Evolutionary conservation across 2,888 invertebrate species (phyloP).

Genomic region (Augochlorella aurata): DNA sequence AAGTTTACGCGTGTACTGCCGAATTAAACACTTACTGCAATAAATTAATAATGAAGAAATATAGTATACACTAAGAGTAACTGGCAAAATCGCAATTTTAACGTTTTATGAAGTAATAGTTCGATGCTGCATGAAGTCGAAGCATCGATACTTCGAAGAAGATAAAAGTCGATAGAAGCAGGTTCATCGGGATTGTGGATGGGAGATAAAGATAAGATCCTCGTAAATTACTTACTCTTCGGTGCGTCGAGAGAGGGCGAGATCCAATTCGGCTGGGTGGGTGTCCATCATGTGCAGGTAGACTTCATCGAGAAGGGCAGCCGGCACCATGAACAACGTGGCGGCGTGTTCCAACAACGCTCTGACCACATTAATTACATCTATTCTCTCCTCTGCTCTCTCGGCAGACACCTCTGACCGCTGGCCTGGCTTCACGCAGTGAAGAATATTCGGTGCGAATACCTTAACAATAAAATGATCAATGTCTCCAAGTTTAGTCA

Average conservation of each 20-base stretch:
- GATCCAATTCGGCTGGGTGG: constrained; percentile 91
- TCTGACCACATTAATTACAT: constrained; percentile 95
- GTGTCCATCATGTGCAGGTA: constrained; percentile 93
- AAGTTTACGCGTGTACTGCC: too few species aligned
- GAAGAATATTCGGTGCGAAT: constrained; percentile 96
- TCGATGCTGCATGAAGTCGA: background rate
- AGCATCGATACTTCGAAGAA: background rate
- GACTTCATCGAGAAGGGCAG: constrained; percentile 92
- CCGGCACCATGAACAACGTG: constrained; percentile 89
- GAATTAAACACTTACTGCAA: too few species aligned
- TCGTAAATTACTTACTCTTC: constrained; percentile 80
- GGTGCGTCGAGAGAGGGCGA: constrained; percentile 77
- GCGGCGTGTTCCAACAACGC: constrained; percentile 89
- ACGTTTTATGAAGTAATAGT: too few species aligned
- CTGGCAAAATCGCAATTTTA: too few species aligned
- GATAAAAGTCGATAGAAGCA: background rate
- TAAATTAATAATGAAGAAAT: too few species aligned
- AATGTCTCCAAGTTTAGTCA: background rate
- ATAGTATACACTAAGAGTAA: too few species aligned
- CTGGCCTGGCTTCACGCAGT: constrained; percentile 87
- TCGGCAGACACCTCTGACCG: constrained; percentile 85
- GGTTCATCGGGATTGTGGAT: background rate
- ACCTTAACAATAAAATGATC: constrained; percentile 81
- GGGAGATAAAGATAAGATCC: constrained; percentile 4
- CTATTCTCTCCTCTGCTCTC: constrained; percentile 90